Percentiles rank a stretch among this genome's conserved stretches.
phyloP scores from a whole-genome alignment of 2,797 vertebrate genomes.

The Chelon auratus region DNA sequence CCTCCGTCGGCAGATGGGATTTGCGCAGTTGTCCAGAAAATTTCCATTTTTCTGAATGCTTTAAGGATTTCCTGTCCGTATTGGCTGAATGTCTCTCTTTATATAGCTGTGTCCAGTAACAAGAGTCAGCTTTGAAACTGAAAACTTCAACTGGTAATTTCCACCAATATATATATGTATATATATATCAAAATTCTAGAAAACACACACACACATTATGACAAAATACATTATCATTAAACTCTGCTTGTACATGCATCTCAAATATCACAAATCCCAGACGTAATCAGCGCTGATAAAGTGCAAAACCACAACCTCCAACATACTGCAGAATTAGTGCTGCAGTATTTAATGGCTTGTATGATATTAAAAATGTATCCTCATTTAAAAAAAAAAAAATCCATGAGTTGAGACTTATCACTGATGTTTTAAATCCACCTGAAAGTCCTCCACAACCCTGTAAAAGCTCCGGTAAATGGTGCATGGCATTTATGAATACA shows the following conservation, averaged over 20 bases:
- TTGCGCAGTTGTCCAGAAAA: neutral
- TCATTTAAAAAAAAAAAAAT: slow-evolving; percentile 1
- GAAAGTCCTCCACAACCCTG: neutral
- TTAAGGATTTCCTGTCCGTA: neutral
- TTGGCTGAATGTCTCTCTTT: neutral
- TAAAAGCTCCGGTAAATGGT: slow-evolving; percentile 20
- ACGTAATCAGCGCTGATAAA: slow-evolving; percentile 54
- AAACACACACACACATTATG: slow-evolving; percentile 56
- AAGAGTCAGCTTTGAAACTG: neutral
- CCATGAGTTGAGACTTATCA: slow-evolving; percentile 11
- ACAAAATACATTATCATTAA: slow-evolving; percentile 61
- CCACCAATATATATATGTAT: slow-evolving; percentile 34
- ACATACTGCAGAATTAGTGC: slow-evolving; percentile 48
- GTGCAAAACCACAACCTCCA: slow-evolving; percentile 66
- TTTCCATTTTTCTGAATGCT: slow-evolving; percentile 4
- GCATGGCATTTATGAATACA: slow-evolving; percentile 20
- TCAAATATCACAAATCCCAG: slow-evolving; percentile 60
- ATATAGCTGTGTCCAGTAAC: neutral
- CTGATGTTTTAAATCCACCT: slow-evolving; percentile 6
- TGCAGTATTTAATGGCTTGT: slow-evolving; percentile 71
- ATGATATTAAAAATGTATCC: slow-evolving; percentile 31
- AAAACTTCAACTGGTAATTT: slow-evolving; percentile 30
- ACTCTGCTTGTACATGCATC: slow-evolving; percentile 62
- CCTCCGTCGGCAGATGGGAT: neutral
- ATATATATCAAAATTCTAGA: slow-evolving; percentile 59